Evolutionary conservation across 2,888 invertebrate genomes (phyloP).

Genomic region (Himalopsyche japonica): DNA sequence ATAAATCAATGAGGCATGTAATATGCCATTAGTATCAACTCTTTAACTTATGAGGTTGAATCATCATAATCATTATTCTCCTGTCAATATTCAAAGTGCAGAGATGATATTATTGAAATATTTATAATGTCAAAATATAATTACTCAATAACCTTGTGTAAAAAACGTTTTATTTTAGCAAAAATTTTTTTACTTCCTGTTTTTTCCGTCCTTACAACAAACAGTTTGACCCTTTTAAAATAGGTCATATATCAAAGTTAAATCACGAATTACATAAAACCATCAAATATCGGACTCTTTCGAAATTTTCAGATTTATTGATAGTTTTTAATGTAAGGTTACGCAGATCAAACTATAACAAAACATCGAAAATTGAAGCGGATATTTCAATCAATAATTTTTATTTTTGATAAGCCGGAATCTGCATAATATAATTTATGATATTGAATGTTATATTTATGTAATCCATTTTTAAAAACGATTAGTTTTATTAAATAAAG

Average conservation of each 20-base stretch:
- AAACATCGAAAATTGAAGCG: no score
- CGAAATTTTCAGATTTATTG: no score
- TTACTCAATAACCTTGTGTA: neutral
- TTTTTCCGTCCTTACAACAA: neutral
- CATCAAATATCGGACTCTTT: no score
- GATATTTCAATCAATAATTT: no score
- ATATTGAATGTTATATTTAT: no score
- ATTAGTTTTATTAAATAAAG: no score
- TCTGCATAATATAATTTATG: no score
- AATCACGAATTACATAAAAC: no score
- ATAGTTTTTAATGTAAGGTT: no score
- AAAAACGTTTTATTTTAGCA: neutral
- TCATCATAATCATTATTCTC: neutral
- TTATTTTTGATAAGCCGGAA: neutral
- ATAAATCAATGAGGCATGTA: neutral
- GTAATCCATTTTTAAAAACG: no score
- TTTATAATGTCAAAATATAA: neutral
- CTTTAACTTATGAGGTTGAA: neutral
- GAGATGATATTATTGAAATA: no score
- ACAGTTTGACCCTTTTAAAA: neutral
- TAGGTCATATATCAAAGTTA: neutral
- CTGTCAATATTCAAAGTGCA: neutral
- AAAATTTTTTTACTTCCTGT: neutral
- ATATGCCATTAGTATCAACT: neutral
- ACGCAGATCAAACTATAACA: no score